Base-by-base conservation (phyloP, 2,113 vertebrate species). In the Myotis brandtii region DNA sequence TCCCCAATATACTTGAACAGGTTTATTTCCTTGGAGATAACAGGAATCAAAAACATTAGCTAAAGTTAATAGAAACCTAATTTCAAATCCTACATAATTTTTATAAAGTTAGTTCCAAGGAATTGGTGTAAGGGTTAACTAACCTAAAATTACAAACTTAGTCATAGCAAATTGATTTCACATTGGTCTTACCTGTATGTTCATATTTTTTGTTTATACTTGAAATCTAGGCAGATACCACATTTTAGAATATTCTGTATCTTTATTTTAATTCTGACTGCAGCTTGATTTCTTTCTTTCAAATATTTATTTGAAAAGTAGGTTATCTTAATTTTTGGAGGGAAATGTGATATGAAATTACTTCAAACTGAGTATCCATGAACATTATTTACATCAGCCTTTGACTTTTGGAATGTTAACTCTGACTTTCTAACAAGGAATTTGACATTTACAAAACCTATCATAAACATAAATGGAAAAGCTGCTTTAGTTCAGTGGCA, bases 391-490 rank as follows among this genome's bases (percentile, higher is more conserved):
- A 62, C 85, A 88, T 80, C 89, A 83, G 72, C 62, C 73, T 91
- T 94, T 94, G 94, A 62, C 85, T 97, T 97, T 91, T 83, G 46
- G 82, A 96, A 94, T 86, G 79, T 89, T 84, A 96, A 91, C 69
- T 50, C 50, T 97, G 80, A 79, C 72, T 90, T 73, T 96, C 62
- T 84, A 96, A 94, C 75, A 95, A 93, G 95, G 69, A 91, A 73
- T 88, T n/a, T 93, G 95, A 97, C 93, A 97, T 97, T 96, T 94
- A 96, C 59, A 94, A 94, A 96, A 92, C 75, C 86, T 95, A 85
- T 84, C 93, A 67, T 92, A 96, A 96, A 82, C 34, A 66, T 91
- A 93, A 97, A 94, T 87, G 83, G 89, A 96, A 95, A 87, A 76
- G 48, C 52, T 84, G 69, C 94, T 89, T 96, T 93, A 62, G 25